Conservation (phyloP, 2,888 invertebrate species). For the Perdita meconis region DNA sequence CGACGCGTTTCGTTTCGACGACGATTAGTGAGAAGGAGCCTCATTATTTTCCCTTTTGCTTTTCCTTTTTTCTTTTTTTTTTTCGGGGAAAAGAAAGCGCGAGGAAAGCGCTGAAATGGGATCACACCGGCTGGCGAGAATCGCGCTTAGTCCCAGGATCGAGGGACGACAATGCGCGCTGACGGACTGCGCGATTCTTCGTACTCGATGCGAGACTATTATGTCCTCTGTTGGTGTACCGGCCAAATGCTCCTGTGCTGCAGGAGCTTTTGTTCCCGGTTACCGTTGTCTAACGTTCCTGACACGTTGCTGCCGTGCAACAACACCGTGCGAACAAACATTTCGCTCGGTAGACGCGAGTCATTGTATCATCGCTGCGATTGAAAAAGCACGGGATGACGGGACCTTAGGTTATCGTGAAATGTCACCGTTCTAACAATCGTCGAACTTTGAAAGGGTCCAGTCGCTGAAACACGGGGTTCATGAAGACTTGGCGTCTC, state of each 20-base stretch:
- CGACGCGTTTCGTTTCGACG: constrained; percentile 51
- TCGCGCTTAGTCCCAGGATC: constrained; percentile 46
- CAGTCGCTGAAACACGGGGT: background rate
- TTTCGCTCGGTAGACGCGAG: background rate
- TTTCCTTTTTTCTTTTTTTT: constrained; percentile 21
- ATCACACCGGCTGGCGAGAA: constrained; percentile 46
- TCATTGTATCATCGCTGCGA: background rate
- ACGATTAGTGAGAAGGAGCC: constrained; percentile 60
- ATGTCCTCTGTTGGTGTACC: constrained; percentile 46
- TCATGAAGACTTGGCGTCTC: too few relatives aligned
- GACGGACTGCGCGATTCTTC: constrained; percentile 57
- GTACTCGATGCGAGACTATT: constrained; percentile 61
- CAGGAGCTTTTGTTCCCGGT: constrained; percentile 42
- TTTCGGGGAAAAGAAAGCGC: constrained; percentile 19
- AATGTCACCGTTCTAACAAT: background rate
- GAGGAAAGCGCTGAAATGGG: constrained; percentile 51
- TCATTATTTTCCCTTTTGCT: constrained; percentile 46
- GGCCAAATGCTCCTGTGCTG: constrained; percentile 34
- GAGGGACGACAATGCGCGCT: constrained; percentile 48
- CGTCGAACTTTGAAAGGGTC: background rate
- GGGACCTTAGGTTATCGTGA: background rate
- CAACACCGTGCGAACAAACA: constrained; percentile 18
- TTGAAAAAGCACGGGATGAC: background rate
- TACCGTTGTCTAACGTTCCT: constrained; percentile 33
- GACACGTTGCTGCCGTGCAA: constrained; percentile 8